Base-by-base conservation (phyloP, 2,113 vertebrate genomes). In the Morone saxatilis region DNA sequence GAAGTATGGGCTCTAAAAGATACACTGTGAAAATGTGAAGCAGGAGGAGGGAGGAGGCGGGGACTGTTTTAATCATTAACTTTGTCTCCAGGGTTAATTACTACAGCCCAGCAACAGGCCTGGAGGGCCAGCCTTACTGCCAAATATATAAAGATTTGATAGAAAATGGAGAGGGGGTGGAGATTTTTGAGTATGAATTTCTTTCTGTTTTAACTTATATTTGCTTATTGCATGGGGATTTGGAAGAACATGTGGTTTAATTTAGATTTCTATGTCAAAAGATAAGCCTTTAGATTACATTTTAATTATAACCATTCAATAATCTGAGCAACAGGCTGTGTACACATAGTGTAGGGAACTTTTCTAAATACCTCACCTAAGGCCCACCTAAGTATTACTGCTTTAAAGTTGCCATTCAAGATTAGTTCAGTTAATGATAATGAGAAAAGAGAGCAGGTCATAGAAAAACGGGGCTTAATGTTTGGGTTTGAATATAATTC, bases 1-100 rank as follows among this genome's bases (percentile, higher is more conserved):
- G 95, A 97, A 97, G 97, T 92, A 90, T 9, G 45, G 89, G 80
- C 89, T 92, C 91, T 70, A 96, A 66, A 91, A 92, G 81, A 92
- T 87, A 89, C 78, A 92, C 85, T 89, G 87, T 90, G 86, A 86
- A 91, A 82, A 89, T 85, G 78, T 85, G 75, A 41, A 66, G 77
- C 68, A 50, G 60, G 70, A 66, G 60, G 40, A 53, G 77, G 77
- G 60, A 31, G 71, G 61, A 53, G 84, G 82, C 9, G 53, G 60
- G 71, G 84, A 53, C 84, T 88, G 86, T 88, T 91, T 85, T 90
- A 90, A 88, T 93, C 87, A 90, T 93, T 89, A 91, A 92, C 85
- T 89, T 90, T 86, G 84, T 90, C 84, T 91, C 1, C 60, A 61
- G 85, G 83, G 87, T 93, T 92, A 90, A 91, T 92, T 76, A 85